phyloP scores from a whole-genome alignment of 2,888 invertebrate genomes.

The Mallateleia sp. region DNA sequence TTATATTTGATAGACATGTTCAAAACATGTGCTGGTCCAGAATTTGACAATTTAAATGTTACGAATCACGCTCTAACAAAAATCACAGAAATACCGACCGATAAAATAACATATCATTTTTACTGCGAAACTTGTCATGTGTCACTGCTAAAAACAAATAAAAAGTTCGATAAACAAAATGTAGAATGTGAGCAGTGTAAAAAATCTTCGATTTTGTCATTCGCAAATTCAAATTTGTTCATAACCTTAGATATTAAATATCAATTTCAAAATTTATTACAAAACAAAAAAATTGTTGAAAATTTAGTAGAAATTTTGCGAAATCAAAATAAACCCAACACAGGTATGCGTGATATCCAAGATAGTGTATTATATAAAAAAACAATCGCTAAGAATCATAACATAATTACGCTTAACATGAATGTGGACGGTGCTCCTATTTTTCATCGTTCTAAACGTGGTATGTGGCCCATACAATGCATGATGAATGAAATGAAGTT shows the following conservation, averaged over 20 bases:
- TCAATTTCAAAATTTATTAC: slow-evolving; percentile 25
- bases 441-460: slow-evolving; percentile 35
- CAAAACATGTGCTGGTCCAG: slow-evolving; percentile 47
- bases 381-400: not conserved
- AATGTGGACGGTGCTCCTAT: slow-evolving; percentile 40
- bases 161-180: slow-evolving; percentile 25
- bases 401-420: slow-evolving; percentile 16
- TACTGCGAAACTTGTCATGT: slow-evolving; percentile 48
- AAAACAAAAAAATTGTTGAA: slow-evolving; percentile 9
- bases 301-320: not conserved
- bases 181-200: slow-evolving; percentile 29
- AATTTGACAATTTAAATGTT: slow-evolving; percentile 37
- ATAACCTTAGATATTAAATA: slow-evolving; percentile 32
- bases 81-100: slow-evolving; percentile 37
- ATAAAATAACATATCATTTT: slow-evolving; percentile 58
- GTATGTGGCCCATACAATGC: slow-evolving; percentile 40
- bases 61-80: slow-evolving; percentile 38
- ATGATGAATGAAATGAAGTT: slow-evolving; percentile 38
- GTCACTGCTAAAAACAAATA: slow-evolving; percentile 16
- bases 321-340: not conserved
- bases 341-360: slow-evolving; percentile 7
- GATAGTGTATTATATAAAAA: slow-evolving; percentile 7
- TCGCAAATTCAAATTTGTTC: slow-evolving; percentile 32
- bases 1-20: slow-evolving; percentile 34
- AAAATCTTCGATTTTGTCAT: not conserved